Conservation (phyloP, 2,888 invertebrate genomes). For the Campoplex nolae region DNA sequence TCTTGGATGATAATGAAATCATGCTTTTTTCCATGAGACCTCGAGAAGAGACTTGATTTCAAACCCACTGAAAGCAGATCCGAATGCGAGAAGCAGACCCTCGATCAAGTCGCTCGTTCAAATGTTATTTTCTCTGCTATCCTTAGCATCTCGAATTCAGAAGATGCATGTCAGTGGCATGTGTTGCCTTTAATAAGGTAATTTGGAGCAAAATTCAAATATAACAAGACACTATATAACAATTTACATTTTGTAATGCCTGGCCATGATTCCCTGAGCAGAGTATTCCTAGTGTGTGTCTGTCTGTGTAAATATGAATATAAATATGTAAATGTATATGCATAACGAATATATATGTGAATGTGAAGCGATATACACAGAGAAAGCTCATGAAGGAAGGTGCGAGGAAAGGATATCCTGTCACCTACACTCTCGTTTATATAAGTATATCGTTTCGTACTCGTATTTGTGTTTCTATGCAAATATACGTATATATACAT, state of each 20-base stretch:
- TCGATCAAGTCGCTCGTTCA: neutral
- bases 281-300: conserved; percentile 13
- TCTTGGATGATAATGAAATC: too few species aligned
- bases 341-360: neutral
- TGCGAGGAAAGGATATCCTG: conserved; percentile 31
- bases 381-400: conserved; percentile 40
- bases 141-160: neutral
- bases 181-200: conserved; percentile 35
- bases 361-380: neutral
- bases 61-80: neutral
- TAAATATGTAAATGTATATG: conserved; percentile 19
- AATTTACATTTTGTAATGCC: conserved; percentile 25
- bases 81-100: neutral
- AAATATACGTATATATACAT: neutral
- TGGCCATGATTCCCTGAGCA: conserved; percentile 27
- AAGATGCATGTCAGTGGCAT: conserved; percentile 1
- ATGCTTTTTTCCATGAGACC: too few species aligned
- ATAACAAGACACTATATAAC: conserved; percentile 14
- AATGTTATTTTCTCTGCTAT: neutral
- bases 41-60: neutral
- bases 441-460: conserved; percentile 21
- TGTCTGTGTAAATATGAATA: neutral
- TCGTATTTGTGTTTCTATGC: conserved; percentile 8
- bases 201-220: conserved; percentile 40
- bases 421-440: conserved; percentile 30